Conservation (phyloP, 2,797 vertebrate genomes). For the Melanotaenia nigrans region DNA sequence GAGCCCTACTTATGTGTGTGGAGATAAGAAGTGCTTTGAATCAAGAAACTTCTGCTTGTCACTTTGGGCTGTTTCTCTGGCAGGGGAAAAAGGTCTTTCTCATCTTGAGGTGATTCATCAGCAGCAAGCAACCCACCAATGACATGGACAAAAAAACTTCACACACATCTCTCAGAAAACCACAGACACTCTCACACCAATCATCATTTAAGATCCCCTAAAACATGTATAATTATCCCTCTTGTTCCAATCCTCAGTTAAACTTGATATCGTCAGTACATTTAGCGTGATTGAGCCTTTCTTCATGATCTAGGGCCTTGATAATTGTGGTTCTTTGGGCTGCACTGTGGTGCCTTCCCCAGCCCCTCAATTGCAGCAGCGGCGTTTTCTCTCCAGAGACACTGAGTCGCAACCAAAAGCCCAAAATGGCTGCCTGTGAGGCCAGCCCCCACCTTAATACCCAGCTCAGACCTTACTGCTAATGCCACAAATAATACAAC, state of each 20-base stretch:
- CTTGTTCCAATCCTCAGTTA: slow-evolving; percentile 32
- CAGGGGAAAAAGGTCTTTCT: slow-evolving; percentile 47
- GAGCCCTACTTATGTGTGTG: slow-evolving; percentile 30
- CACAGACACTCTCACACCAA: slow-evolving; percentile 12
- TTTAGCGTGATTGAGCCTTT: slow-evolving; percentile 52
- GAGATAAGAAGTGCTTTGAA: slow-evolving; percentile 43
- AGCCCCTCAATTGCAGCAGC: slow-evolving; percentile 40
- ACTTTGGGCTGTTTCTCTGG: slow-evolving; percentile 54
- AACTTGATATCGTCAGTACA: slow-evolving; percentile 38
- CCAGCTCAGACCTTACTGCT: slow-evolving; percentile 51
- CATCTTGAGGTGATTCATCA: slow-evolving; percentile 62
- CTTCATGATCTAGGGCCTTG: slow-evolving; percentile 44
- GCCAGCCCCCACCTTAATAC: slow-evolving; percentile 54
- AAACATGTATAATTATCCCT: slow-evolving; percentile 44
- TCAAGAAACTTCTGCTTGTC: slow-evolving; percentile 49
- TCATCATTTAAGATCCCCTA: slow-evolving; percentile 37
- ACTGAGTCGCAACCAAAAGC: slow-evolving; percentile 78
- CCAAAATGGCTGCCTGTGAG: slow-evolving; percentile 62
- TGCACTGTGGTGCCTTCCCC: slow-evolving; percentile 56
- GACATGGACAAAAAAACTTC: slow-evolving; percentile 25
- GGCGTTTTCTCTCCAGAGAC: slow-evolving; percentile 74
- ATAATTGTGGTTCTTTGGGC: slow-evolving; percentile 68
- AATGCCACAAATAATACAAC: slow-evolving; percentile 55
- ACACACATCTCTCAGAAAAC: slow-evolving; percentile 20
- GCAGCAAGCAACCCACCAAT: slow-evolving; percentile 35